Percentiles rank a stretch among this genome's conserved stretches.
phyloP scores from a whole-genome alignment of 2,797 vertebrate genomes.

The Chaenodraco wilsoni region DNA sequence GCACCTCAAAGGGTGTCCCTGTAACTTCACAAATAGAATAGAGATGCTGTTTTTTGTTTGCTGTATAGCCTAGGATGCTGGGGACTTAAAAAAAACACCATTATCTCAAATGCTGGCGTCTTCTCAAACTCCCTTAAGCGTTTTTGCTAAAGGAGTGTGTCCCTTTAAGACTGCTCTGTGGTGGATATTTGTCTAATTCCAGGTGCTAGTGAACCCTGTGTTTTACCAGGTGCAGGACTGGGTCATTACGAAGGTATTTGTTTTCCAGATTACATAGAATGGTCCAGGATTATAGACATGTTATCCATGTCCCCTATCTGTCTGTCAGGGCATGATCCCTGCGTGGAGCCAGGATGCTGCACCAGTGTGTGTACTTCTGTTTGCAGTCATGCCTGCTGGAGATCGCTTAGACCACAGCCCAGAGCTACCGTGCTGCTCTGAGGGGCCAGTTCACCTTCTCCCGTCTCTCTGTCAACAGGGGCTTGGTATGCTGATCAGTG shows the following conservation, averaged over 20 bases:
- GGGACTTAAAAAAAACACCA: slow-evolving; percentile 1
- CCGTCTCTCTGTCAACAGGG: slow-evolving; percentile 52
- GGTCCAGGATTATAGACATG: slow-evolving; percentile 75
- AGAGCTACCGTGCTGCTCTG: slow-evolving; percentile 44
- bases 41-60: slow-evolving; percentile 20
- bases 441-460: slow-evolving; percentile 17
- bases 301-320: slow-evolving; percentile 70
- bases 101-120: slow-evolving; percentile 37
- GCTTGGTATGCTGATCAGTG: slow-evolving; percentile 53
- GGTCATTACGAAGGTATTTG: slow-evolving; percentile 86
- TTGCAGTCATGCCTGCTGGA: slow-evolving; percentile 44
- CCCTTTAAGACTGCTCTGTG: slow-evolving; percentile 78
- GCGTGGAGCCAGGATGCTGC: slow-evolving; percentile 32
- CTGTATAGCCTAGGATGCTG: neutral
- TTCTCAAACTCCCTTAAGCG: slow-evolving; percentile 13
- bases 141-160: slow-evolving; percentile 50
- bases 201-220: slow-evolving; percentile 81
- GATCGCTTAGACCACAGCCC: slow-evolving; percentile 46
- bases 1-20: slow-evolving; percentile 27
- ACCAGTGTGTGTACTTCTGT: slow-evolving; percentile 39
- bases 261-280: slow-evolving; percentile 84
- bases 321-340: slow-evolving; percentile 61
- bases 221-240: slow-evolving; percentile 84
- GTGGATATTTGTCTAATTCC: slow-evolving; percentile 81
- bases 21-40: slow-evolving; percentile 14